Conservation (phyloP, 2,888 invertebrate genomes). For the Melinaea marsaeus region DNA sequence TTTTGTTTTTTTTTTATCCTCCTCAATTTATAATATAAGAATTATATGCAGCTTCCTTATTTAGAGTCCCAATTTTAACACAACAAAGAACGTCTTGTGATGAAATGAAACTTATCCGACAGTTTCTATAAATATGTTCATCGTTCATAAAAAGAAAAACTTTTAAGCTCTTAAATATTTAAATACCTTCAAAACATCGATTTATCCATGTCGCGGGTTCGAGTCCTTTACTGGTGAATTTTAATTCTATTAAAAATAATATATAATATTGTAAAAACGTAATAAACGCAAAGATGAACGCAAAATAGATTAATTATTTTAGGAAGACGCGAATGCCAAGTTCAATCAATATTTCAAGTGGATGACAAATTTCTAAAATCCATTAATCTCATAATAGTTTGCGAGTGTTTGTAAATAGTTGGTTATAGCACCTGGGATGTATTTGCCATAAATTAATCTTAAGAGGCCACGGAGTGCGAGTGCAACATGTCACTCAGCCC, state of each 20-base stretch:
- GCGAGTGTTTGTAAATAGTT: conserved; percentile 14
- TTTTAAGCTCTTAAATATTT: no score
- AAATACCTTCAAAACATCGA: no score
- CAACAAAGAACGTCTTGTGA: conserved; percentile 1
- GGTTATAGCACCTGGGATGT: conserved; percentile 12
- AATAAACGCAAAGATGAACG: conserved; percentile 6
- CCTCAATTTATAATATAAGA: neutral
- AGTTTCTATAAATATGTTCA: no score
- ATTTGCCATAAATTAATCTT: conserved; percentile 14
- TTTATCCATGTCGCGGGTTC: no score
- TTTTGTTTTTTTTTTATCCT: neutral
- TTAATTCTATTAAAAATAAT: no score
- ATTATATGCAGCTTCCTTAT: neutral
- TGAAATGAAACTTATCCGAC: neutral
- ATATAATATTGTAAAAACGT: no score
- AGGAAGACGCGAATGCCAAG: conserved; percentile 7
- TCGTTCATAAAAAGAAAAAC: no score
- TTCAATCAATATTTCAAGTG: conserved; percentile 8
- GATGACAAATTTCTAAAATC: conserved; percentile 12
- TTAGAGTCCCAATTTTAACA: conserved; percentile 3
- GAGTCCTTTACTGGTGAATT: no score
- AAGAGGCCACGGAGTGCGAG: conserved; percentile 15
- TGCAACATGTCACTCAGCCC: conserved; percentile 8
- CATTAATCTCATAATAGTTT: conserved; percentile 14
- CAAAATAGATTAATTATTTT: neutral